A percentile compares a stretch with the other conserved stretches of the same genome.
These are phyloP conservation scores for Tanytarsus gracilentus DNA, from an alignment of 2,888 invertebrate species.

Conservation along the genomic window DNA sequence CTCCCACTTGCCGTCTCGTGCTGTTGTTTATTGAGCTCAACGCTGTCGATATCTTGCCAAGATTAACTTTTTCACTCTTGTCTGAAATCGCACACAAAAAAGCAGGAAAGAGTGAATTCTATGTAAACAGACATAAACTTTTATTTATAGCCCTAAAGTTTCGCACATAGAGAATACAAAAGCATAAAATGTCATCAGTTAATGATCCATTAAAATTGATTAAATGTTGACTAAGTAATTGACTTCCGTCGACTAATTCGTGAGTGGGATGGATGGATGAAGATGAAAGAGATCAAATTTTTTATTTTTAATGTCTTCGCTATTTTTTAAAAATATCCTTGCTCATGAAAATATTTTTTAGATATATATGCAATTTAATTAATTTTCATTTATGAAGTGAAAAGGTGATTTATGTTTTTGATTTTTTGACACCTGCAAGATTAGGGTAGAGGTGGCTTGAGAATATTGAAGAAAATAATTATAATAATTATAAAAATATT, in stretches of 20 bases:
- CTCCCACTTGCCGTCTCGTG: no score
- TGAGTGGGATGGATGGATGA: neutral
- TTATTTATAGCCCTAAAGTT: neutral
- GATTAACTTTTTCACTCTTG: neutral
- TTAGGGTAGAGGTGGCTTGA: no score
- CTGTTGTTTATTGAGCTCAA: neutral
- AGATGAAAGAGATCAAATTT: neutral
- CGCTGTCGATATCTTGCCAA: neutral
- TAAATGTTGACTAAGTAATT: slow-evolving; percentile 2
- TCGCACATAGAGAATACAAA: neutral
- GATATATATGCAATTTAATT: no score
- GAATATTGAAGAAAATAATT: no score
- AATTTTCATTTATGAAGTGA: no score
- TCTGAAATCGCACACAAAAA: neutral
- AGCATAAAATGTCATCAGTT: no score
- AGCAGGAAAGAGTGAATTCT: neutral
- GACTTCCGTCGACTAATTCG: neutral
- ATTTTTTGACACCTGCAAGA: no score
- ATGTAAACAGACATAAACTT: slow-evolving; percentile 12
- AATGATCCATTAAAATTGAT: slow-evolving; percentile 13
- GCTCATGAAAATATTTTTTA: no score
- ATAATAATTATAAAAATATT: no score
- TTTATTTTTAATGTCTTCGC: neutral
- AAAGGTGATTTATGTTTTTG: no score
- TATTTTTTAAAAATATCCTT: neutral